Evolutionary conservation across 2,113 vertebrate genomes (phyloP).

Genomic region (Daboia siamensis): DNA sequence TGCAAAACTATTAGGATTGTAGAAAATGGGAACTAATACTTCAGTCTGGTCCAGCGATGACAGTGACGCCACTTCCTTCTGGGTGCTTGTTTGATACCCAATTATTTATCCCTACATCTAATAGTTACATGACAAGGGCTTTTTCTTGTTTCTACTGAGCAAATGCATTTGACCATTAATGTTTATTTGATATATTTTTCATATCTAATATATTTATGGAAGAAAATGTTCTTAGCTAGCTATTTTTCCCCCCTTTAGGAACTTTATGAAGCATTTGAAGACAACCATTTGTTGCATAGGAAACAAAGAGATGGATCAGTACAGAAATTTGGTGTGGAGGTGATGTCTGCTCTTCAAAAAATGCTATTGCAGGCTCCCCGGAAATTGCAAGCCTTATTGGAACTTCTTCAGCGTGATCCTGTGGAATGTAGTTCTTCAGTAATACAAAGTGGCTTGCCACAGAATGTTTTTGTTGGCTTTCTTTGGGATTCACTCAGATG

Average conservation of each 20-base stretch:
- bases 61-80: neutral
- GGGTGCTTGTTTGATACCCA: neutral
- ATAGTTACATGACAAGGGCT: neutral
- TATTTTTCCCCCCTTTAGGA: slow-evolving; percentile 70
- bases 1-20: too few species aligned
- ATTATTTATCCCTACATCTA: neutral
- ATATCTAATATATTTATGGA: neutral
- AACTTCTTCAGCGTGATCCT: slow-evolving; percentile 73
- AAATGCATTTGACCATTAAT: neutral
- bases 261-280: slow-evolving; percentile 77
- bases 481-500: slow-evolving; percentile 69
- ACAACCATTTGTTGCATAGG: slow-evolving; percentile 34
- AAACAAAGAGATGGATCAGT: slow-evolving; percentile 48
- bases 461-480: slow-evolving; percentile 79
- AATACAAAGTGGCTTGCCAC: slow-evolving; percentile 58
- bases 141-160: neutral
- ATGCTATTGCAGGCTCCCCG: slow-evolving; percentile 74
- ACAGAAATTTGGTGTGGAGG: slow-evolving; percentile 65
- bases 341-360: slow-evolving; percentile 74
- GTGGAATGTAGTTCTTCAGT: neutral
- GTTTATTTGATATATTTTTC: neutral
- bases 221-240: neutral
- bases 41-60: neutral
- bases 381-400: slow-evolving; percentile 76
- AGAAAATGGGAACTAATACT: too few species aligned